Evolutionary conservation across 2,888 invertebrate genomes (phyloP).

Genomic region (Pseudococcus longispinus): DNA sequence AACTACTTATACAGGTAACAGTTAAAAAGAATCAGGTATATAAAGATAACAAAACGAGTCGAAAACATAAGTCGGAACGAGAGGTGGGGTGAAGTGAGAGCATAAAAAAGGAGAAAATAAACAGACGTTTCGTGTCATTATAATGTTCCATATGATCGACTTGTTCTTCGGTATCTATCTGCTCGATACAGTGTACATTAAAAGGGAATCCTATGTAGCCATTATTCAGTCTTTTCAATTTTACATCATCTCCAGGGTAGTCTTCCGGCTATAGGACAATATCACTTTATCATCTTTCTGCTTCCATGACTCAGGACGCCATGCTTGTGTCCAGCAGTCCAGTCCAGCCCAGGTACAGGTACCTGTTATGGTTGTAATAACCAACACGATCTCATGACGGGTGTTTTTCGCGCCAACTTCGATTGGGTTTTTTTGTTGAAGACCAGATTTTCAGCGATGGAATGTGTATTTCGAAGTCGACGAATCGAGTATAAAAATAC

Average conservation of each 20-base stretch:
- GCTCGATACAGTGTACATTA: neutral
- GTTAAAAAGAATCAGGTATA: neutral
- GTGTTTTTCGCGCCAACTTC: conserved; percentile 28
- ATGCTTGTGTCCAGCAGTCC: neutral
- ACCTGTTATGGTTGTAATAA: neutral
- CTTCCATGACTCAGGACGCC: conserved; percentile 36
- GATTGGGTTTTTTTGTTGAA: neutral
- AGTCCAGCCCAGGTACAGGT: neutral
- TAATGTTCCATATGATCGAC: conserved; percentile 1
- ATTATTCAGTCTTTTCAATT: conserved; percentile 13
- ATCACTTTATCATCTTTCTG: conserved; percentile 6
- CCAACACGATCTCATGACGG: neutral
- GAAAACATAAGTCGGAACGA: neutral
- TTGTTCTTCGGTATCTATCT: neutral
- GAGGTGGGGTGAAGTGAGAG: neutral
- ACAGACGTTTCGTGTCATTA: conserved; percentile 5
- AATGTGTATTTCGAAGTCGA: neutral
- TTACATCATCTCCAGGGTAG: conserved; percentile 5
- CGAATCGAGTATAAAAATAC: conserved; percentile 1
- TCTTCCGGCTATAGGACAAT: conserved; percentile 28
- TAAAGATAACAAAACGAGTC: neutral
- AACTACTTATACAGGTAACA: neutral
- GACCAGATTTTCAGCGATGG: neutral
- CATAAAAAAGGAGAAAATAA: neutral
- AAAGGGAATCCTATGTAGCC: neutral